phyloP scores from a whole-genome alignment of 2,113 vertebrate species.

The Rattus rattus region DNA sequence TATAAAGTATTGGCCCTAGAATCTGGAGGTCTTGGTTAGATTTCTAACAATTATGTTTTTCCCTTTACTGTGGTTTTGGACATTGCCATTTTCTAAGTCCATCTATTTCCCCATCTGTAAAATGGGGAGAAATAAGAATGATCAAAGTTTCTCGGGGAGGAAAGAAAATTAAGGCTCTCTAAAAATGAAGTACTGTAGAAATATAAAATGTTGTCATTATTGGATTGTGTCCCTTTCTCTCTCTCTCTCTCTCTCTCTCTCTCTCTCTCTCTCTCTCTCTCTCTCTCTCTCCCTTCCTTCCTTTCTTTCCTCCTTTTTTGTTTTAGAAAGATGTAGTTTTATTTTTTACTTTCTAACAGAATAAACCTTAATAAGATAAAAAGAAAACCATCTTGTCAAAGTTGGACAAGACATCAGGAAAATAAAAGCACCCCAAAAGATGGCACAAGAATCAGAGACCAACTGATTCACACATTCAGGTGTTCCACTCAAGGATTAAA shows the following conservation, averaged over 20 bases:
- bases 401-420: neutral
- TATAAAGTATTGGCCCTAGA: too few relatives aligned
- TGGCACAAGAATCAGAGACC: neutral
- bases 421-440: neutral
- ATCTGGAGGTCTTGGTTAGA: neutral
- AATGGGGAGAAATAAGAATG: neutral
- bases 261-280: rapidly evolving
- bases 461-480: neutral
- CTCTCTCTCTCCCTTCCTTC: too few relatives aligned
- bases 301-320: neutral
- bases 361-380: neutral
- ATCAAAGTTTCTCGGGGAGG: neutral
- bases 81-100: neutral
- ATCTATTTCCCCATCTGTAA: neutral
- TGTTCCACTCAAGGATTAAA: neutral
- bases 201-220: neutral
- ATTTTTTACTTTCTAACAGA: neutral
- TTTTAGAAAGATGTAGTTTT: neutral
- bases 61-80: neutral
- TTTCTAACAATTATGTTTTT: neutral
- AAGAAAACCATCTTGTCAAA: neutral
- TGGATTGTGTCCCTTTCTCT: neutral
- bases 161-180: neutral
- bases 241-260: too few relatives aligned
- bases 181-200: neutral